Evolutionary conservation across 2,888 invertebrate species (phyloP), one percentile per base, ranked within the genome.

Genomic region (Eulithis prunata): DNA sequence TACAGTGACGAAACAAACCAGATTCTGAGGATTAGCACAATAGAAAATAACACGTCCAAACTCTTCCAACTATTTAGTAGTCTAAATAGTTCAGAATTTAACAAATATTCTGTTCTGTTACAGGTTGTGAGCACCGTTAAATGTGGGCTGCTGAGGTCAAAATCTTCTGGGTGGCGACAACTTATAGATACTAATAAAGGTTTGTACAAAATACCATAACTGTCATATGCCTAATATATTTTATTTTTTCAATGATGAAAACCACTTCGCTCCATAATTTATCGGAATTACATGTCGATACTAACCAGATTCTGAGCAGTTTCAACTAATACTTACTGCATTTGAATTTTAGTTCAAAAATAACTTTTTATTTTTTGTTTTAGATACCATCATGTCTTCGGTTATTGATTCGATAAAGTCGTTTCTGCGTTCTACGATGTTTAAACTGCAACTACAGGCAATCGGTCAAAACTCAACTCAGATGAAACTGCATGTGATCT

Each of bases 271-370:
- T 49, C 49, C 49, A 10, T 21, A 49, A 21, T 49, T 49, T 49
- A 49, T 49, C 49, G 14, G 49, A 49, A 21, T 10, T 49, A 49
- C 21, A 49, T 49, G 49, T 21, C 21, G 49, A 49, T 49, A 49
- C 53, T 32, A 49, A 57, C 66, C 64, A 76, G 75, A 77, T 81
- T 79, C 56, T 77, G 78, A 80, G 78, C 77, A 81, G 83, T 83
- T 81, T 41, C 10, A 10, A 41, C 10, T 8, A 41, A 41, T 41
- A 41, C 0, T 41, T 41, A 41, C 41, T 2, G 8, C 41, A 3
- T 3, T 7, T 41, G 8, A 41, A 8, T 41, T 41, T 41, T 41
- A 32, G 32, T 32, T 11, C 41, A 41, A 11, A 41, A 41, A 41
- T 41, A 41, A 41, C 41, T 1, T 5, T 41, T 41, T 41, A 7